Percentiles rank a stretch among this genome's conserved stretches.
phyloP scores from a whole-genome alignment of 2,888 invertebrate genomes.

The Hyles lineata region DNA sequence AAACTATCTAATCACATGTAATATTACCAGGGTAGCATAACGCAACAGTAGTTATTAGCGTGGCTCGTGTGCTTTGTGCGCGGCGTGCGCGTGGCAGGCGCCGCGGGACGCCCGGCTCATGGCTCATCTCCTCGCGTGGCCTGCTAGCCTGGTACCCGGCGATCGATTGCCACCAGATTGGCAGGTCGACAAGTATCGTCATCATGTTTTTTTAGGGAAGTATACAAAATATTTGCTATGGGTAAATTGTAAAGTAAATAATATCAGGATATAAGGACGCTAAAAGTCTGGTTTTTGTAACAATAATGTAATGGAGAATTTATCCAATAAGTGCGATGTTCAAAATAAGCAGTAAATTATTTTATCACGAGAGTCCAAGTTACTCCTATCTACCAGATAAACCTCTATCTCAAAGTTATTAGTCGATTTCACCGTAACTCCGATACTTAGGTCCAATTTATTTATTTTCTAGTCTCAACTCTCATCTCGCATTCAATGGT shows the following conservation, averaged over 20 bases:
- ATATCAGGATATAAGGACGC: background rate
- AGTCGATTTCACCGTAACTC: background rate
- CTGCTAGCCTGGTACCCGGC: conserved; percentile 57
- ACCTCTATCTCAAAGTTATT: conserved; percentile 2
- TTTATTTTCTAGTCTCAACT: background rate
- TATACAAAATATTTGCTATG: too few species aligned
- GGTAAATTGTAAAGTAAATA: background rate
- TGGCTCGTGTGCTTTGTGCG: conserved; percentile 31
- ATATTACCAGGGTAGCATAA: conserved; percentile 66
- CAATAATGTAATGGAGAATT: background rate
- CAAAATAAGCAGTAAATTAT: background rate
- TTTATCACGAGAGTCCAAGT: background rate
- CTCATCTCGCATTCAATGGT: conserved; percentile 21
- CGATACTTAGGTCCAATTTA: background rate
- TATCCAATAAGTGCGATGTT: background rate
- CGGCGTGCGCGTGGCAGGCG: conserved; percentile 63
- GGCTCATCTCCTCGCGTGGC: conserved; percentile 53
- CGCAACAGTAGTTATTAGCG: conserved; percentile 59
- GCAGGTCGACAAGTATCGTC: background rate
- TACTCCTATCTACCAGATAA: background rate
- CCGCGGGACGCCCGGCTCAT: conserved; percentile 60
- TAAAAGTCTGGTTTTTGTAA: background rate
- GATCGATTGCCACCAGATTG: conserved; percentile 45
- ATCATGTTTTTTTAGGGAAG: background rate
- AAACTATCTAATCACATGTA: conserved; percentile 37